These are phyloP conservation scores for Lutraria rhynchaena DNA, from an alignment of 1,140 invertebrate species.

Conservation along the genomic window DNA sequence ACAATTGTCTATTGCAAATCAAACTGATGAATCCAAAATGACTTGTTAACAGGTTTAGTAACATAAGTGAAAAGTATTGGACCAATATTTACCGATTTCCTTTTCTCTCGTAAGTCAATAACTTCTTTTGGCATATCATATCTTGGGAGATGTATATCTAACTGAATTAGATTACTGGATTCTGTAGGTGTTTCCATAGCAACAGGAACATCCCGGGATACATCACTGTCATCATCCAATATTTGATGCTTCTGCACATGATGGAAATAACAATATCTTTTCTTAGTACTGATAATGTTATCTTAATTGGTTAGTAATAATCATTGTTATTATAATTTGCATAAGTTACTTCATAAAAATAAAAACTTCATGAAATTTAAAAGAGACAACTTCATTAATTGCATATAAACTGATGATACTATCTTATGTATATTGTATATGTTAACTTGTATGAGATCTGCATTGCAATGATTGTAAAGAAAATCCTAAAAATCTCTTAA, in stretches of 20 bases:
- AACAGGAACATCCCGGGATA: conserved; percentile 30
- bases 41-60: neutral
- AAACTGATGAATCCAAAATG: neutral
- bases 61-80: neutral
- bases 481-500: no score
- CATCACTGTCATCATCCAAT: conserved; percentile 52
- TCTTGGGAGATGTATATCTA: neutral
- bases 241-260: conserved; percentile 40
- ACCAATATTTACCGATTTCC: conserved; percentile 6
- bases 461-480: neutral
- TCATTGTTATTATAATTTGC: no score
- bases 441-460: neutral
- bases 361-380: neutral
- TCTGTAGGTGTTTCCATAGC: neutral
- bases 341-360: neutral
- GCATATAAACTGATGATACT: conserved; percentile 31
- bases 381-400: neutral
- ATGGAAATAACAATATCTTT: no score
- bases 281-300: no score
- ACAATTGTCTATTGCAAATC: neutral
- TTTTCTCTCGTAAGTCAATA: conserved; percentile 9
- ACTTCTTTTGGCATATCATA: conserved; percentile 17
- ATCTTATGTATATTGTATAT: conserved; percentile 8
- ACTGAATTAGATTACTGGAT: neutral
- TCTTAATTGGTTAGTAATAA: no score